phyloP scores from a whole-genome alignment of 2,113 vertebrate genomes.

The Carettochelys insculpta region DNA sequence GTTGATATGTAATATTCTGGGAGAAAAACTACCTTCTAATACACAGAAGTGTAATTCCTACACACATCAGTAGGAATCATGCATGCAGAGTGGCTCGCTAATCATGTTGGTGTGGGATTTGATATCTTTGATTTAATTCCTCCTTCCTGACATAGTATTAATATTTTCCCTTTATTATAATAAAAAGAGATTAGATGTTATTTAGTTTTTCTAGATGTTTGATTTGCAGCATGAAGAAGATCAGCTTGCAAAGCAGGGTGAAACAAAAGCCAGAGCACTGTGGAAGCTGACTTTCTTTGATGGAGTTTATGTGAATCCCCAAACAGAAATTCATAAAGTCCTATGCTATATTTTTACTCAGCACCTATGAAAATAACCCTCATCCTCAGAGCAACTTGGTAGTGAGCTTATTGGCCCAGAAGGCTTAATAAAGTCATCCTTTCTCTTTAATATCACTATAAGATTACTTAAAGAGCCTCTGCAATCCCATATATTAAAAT shows the following conservation, averaged over 20 bases:
- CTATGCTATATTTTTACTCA: background rate
- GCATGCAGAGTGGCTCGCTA: background rate
- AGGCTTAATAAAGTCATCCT: background rate
- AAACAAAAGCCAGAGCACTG: background rate
- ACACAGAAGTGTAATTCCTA: background rate
- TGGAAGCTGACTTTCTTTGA: rapidly evolving
- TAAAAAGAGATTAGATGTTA: background rate
- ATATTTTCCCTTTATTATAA: background rate
- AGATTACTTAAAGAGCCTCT: background rate
- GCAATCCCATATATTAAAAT: background rate
- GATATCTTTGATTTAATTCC: background rate
- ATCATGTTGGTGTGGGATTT: background rate
- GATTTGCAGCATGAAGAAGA: background rate
- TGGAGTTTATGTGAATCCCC: background rate
- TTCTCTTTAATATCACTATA: background rate
- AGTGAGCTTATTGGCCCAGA: background rate
- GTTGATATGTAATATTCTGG: background rate
- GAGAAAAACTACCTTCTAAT: rapidly evolving
- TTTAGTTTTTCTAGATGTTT: background rate
- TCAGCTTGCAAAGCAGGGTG: background rate
- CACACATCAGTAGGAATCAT: background rate
- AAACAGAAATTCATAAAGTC: background rate
- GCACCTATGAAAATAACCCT: background rate
- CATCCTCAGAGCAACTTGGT: background rate
- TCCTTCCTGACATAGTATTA: background rate